Base-by-base conservation (phyloP, 2,888 invertebrate genomes). In the Pammene aurita region DNA sequence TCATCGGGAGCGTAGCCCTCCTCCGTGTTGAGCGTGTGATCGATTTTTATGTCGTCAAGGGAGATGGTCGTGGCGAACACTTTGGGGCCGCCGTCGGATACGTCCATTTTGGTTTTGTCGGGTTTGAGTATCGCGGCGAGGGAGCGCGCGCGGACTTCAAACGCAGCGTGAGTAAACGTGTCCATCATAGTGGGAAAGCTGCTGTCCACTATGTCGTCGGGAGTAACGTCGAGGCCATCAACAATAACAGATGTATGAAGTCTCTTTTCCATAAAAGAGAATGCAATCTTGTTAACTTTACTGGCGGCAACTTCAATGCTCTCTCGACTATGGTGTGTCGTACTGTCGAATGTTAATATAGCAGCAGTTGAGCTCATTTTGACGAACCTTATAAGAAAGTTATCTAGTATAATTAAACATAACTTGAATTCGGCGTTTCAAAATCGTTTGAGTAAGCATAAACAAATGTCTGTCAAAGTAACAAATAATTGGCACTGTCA, bases 11-110 rank as follows among this genome's bases (percentile, higher is more conserved):
- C 72, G 54, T 80, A 73, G 0, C 89, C 88, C 72, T 86, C 88
- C 75, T 87, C 90, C 0, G 92, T 92, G 78, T 90, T 84, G 66
- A 83, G 77, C 80, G 92, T 90, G 83, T 90, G 84, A 84, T 92
- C 92, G 86, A 92, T 92, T 84, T 86, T 76, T 54, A 92, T 91
- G 82, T 92, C 89, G 90, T 92, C 92, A 88, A 92, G 91, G 85
- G 84, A 83, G 71, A 92, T 90, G 2, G 92, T 92, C 5, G 92
- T 92, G 1, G 90, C 89, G 76, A 84, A 92, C 5, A 90, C 89
- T 71, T 87, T 89, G 81, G 86, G 85, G 26, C 61, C 61, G 9
- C 82, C 84, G n/a, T 86, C 88, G 16, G 72, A 73, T 2, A 64
- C 72, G 46, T 76, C 84, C 0, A 81, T 72, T 65, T 76, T 82